A percentile compares a stretch with the other conserved stretches of the same genome.
Conservation (phyloP, 2,888 invertebrate genomes). For the Stenodema calcarata region DNA sequence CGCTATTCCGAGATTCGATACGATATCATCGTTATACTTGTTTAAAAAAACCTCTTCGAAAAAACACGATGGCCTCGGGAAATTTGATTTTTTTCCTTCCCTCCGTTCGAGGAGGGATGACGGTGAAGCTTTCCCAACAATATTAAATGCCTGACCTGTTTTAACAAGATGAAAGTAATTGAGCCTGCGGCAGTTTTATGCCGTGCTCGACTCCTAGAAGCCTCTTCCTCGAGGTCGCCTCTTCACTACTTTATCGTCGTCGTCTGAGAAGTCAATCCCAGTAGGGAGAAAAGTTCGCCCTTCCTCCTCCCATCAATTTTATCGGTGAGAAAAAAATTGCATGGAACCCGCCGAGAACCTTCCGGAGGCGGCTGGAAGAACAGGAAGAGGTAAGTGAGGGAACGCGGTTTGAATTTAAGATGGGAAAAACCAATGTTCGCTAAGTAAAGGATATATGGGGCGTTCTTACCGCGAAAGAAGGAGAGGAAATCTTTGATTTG, state of each 20-base stretch:
- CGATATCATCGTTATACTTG: too few relatives aligned
- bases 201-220: not conserved
- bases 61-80: not conserved
- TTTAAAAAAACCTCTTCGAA: not conserved
- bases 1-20: too few relatives aligned
- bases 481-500: not conserved
- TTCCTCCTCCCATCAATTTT: not conserved
- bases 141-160: constrained; percentile 12
- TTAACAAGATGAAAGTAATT: constrained; percentile 24
- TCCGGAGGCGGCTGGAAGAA: not conserved
- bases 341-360: not conserved
- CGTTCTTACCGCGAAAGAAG: not conserved
- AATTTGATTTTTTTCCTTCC: not conserved
- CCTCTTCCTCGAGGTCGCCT: not conserved
- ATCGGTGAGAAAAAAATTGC: not conserved
- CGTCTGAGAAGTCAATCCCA: not conserved
- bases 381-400: not conserved
- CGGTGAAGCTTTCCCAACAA: constrained; percentile 5
- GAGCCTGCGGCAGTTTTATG: constrained; percentile 13
- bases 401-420: not conserved
- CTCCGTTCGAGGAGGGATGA: not conserved
- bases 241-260: constrained; percentile 2
- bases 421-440: not conserved
- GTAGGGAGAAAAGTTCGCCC: not conserved
- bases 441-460: not conserved